These are phyloP conservation scores for Apis dorsata DNA, from an alignment of 1,140 invertebrate genomes.

Conservation along the genomic window DNA sequence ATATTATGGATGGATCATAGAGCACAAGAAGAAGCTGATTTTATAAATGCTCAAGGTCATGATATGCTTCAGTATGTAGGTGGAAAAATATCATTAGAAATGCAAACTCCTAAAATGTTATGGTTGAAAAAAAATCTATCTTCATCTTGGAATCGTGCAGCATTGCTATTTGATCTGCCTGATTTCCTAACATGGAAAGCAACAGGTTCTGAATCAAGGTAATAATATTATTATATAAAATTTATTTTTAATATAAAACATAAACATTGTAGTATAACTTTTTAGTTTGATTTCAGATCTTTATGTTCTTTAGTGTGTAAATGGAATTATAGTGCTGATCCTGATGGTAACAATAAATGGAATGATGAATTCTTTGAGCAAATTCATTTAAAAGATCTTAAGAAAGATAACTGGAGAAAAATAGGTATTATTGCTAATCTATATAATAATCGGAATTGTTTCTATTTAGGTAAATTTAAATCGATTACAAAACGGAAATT, in stretches of 20 bases:
- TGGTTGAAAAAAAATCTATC: conserved; percentile 94
- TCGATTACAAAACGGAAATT: background rate
- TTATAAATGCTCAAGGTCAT: conserved; percentile 90
- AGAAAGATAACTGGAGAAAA: conserved; percentile 85
- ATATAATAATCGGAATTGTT: conserved; percentile 11
- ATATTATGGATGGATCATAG: conserved; percentile 99
- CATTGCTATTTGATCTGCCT: conserved; percentile 93
- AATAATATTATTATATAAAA: conserved; percentile 14
- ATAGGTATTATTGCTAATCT: conserved; percentile 83
- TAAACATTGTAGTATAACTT: background rate
- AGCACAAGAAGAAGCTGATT: conserved; percentile 89
- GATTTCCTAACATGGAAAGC: conserved; percentile 97
- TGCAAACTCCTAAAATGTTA: conserved; percentile 96
- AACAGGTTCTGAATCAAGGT: conserved; percentile 87
- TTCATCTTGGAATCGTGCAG: conserved; percentile 85
- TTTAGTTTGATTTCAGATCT: conserved; percentile 83
- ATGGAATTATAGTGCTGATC: conserved; percentile 91
- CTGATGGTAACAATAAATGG: conserved; percentile 85
- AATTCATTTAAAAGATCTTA: conserved; percentile 89
- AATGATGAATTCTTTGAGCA: conserved; percentile 86
- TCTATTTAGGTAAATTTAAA: background rate
- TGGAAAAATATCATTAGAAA: conserved; percentile 95
- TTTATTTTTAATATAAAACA: background rate
- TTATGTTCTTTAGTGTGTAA: conserved; percentile 96
- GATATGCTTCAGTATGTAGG: conserved; percentile 92